Conservation (phyloP, 2,113 vertebrate genomes). For the Paralichthys olivaceus region DNA sequence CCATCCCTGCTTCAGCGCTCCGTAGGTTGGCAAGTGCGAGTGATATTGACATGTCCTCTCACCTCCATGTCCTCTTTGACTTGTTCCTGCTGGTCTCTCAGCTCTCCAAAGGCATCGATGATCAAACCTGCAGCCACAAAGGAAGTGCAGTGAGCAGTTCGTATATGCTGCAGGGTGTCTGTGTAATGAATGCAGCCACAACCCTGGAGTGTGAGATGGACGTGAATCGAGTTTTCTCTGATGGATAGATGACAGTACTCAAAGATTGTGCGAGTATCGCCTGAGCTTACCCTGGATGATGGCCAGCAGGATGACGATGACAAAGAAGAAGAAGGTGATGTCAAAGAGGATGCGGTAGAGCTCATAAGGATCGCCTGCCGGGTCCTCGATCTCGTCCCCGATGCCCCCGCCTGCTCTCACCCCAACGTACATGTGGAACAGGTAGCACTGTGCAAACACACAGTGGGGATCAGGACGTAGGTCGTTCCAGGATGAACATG, state of each 20-base stretch:
- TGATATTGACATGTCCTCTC: constrained; percentile 51
- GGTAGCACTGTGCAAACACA: constrained; percentile 87
- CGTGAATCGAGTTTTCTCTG: background rate
- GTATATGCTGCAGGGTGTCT: background rate
- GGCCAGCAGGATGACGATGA: constrained; percentile 97
- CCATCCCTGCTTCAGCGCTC: background rate
- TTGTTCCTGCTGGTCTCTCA: constrained; percentile 99
- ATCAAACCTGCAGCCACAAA: constrained; percentile 89
- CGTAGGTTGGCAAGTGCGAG: no score
- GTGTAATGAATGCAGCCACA: background rate
- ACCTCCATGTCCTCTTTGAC: constrained; percentile 99
- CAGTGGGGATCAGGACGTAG: background rate
- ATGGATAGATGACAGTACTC: no score
- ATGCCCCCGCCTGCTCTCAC: constrained; percentile 97
- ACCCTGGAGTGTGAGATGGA: background rate
- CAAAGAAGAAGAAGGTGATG: constrained; percentile 99
- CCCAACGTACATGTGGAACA: constrained; percentile 99
- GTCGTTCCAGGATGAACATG: background rate
- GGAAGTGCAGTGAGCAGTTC: background rate
- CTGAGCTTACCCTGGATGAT: constrained; percentile 92
- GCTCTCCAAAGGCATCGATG: constrained; percentile 97
- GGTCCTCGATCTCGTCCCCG: constrained; percentile 98
- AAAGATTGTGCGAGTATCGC: no score
- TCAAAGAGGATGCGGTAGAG: constrained; percentile 98
- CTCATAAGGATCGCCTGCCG: constrained; percentile 96